Base-by-base conservation (phyloP, 2,113 vertebrate genomes). In the Apus apus region DNA sequence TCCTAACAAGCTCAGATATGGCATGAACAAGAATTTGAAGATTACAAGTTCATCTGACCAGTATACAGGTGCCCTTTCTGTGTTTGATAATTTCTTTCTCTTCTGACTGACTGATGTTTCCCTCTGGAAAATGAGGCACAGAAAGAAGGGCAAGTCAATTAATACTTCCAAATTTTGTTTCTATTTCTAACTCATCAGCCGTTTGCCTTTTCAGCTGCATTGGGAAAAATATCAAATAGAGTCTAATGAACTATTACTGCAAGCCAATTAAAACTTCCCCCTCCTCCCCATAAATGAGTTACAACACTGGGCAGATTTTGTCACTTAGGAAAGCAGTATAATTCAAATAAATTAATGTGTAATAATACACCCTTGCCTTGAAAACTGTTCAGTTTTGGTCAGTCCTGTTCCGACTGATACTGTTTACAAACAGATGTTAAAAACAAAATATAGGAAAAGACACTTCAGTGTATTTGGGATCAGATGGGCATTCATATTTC, bases 101-200 rank as follows among this genome's bases (percentile, higher is more conserved):
- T 87, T 85, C 50, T 93, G 64, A 4, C 29, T 87, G 84, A 74
- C 23, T 79, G 68, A 66, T 15, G 8, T 71, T 87, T 95, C 86
- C 95, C 85, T 92, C 38, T 83, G 79, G 85, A 96, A 92, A 76
- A 65, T 72, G 40, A 93, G 45, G 10, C 58, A 91, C n/a, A 81
- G 60, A 96, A 86, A 94, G 70, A 96, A 96, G 71, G n/a, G 60
- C 71, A 93, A 21, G 83, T 97, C 38, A 97, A 97, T 97, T 97
- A 96, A 94, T 73, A 73, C 32, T 92, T 91, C 18, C 70, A 86
- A 75, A 90, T 66, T 77, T 74, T 95, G 61, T 89, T 85, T 92
- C 62, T 87, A 80, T 95, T 96, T 94, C 71, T 91, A 78, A 78
- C 60, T 96, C 70, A 71, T 80, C 85, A 11, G 9, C 72, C 82